A percentile compares a stretch with the other conserved stretches of the same genome.
phyloP scores from a whole-genome alignment of 2,113 vertebrate genomes.

The Lichenostomus cassidix region DNA sequence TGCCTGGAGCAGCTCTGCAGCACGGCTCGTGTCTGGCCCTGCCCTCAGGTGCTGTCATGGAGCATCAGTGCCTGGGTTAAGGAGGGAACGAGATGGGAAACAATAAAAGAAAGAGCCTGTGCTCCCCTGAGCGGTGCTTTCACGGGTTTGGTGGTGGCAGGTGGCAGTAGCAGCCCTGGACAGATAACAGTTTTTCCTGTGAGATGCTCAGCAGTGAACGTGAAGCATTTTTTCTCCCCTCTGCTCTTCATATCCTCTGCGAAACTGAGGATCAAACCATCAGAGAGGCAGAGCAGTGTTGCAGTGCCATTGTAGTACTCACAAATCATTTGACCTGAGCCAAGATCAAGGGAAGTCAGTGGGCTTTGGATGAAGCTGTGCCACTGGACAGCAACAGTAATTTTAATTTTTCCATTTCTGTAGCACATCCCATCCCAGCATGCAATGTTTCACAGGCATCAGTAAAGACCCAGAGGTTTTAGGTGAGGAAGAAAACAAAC shows the following conservation, averaged over 20 bases:
- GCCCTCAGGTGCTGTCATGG: neutral
- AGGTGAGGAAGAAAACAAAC: neutral
- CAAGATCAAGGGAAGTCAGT: neutral
- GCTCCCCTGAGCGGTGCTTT: fast-evolving
- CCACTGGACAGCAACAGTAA: neutral
- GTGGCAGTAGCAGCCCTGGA: fast-evolving
- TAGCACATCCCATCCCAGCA: neutral
- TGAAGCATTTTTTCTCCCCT: neutral
- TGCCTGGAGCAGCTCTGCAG: neutral
- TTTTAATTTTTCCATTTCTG: neutral
- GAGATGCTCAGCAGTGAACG: neutral
- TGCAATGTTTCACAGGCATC: fast-evolving
- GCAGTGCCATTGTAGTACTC: fast-evolving
- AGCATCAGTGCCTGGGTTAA: neutral
- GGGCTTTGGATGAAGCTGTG: neutral
- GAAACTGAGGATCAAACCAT: neutral
- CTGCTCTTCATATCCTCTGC: neutral
- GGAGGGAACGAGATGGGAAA: neutral
- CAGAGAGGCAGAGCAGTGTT: neutral
- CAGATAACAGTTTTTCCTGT: neutral
- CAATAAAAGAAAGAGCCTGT: neutral
- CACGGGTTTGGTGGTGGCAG: neutral
- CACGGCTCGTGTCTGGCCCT: neutral
- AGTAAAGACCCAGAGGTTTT: neutral
- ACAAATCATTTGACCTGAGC: neutral